Evolutionary conservation across 2,888 invertebrate genomes (phyloP), one percentile per base, ranked within the genome.

Genomic region (Lithophane semibrunnea): DNA sequence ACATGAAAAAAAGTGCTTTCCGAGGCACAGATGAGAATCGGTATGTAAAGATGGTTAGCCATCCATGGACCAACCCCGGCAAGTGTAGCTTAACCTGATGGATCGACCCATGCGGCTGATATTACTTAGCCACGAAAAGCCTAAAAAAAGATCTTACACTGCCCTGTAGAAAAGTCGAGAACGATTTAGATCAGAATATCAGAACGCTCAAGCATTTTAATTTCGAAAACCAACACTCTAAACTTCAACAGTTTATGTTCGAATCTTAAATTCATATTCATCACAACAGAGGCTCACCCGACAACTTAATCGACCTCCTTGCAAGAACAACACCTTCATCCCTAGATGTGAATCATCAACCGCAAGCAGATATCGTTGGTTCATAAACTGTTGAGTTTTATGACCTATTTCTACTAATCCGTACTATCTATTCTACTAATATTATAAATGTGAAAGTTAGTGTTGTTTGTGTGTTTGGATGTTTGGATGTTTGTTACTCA

Each of bases 341-440:
- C 72, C 70, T 68, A 81, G 79, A 72, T 21, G 60, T 84, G 64
- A 76, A 83, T 86, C 83, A 75, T 72, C 42, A 77, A 79, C 84
- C 88, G 56, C 80, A 79, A 71, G 72, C 37, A 37, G 3, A 79
- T 68, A 64, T 61, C 42, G 24, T 37, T 52, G 13, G 63, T n/a
- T 65, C 82, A 85, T 86, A 83, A 88, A 86, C 58, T 76, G 61
- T 61, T 60, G 61, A 52, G 66, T 76, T 86, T 82, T 83, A 88
- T 78, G 87, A 87, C 86, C 79, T 86, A 87, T 18, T 70, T 16
- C 16, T 29, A 3, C 60, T 16, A 1, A 24, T 24, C n/a, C 56
- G 12, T 54, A 54, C 54, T 54, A 21, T 52, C 18, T 18, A 52
- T 37, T 2, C 37, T 37, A 37, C 37, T 44, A 47, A 47, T 47